phyloP scores from a whole-genome alignment of 2,113 vertebrate species.

The Verasper variegatus region DNA sequence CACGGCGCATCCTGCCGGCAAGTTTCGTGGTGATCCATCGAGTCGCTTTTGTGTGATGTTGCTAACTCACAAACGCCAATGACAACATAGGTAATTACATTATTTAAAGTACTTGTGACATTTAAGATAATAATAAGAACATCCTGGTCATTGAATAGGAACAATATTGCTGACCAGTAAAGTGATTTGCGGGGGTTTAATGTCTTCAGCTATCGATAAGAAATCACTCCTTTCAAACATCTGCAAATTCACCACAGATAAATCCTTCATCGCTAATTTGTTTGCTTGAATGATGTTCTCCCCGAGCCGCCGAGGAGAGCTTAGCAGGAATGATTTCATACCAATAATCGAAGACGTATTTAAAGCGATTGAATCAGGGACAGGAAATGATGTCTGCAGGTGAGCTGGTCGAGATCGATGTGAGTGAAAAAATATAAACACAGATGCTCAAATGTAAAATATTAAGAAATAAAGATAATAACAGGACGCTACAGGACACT shows the following conservation, averaged over 20 bases:
- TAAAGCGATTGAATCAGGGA: not conserved
- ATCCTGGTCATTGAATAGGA: not conserved
- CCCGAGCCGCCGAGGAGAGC: no score
- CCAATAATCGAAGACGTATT: not conserved
- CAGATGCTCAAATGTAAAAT: not conserved
- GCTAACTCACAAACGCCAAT: no score
- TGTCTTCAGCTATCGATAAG: not conserved
- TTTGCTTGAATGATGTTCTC: not conserved
- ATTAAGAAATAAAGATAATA: constrained; percentile 2
- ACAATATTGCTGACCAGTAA: not conserved
- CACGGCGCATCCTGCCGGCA: no score
- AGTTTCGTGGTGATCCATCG: no score
- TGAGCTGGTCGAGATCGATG: not conserved
- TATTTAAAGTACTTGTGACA: not conserved
- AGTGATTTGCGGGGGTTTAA: not conserved
- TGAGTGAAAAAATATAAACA: not conserved
- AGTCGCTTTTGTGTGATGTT: no score
- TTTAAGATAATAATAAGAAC: not conserved
- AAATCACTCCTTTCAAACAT: constrained; percentile 4
- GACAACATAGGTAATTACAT: not conserved
- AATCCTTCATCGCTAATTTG: not conserved
- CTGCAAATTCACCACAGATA: not conserved
- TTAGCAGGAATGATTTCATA: not conserved
- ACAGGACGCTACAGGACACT: not conserved
- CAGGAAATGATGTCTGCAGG: not conserved